Evolutionary conservation across 2,797 vertebrate genomes (phyloP).

Genomic region (Heliangelus exortis): DNA sequence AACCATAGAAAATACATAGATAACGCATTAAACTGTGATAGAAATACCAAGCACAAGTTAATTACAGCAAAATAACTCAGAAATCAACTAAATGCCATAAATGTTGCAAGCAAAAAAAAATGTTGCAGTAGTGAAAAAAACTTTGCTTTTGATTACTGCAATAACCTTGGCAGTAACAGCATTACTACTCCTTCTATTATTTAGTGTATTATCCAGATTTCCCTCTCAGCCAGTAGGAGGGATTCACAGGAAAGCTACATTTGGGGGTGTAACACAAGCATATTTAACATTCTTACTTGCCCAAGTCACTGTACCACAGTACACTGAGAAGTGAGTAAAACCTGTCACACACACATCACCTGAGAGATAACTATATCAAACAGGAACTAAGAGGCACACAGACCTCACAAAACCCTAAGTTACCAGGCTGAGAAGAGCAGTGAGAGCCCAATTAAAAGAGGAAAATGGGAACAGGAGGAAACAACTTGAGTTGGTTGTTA

Average conservation of each 20-base stretch:
- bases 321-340: background rate
- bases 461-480: background rate
- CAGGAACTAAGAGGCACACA: background rate
- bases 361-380: background rate
- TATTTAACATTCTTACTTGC: background rate
- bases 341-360: background rate
- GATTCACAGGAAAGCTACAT: background rate
- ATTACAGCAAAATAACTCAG: background rate
- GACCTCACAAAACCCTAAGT: background rate
- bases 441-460: background rate
- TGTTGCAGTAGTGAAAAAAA: background rate
- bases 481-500: background rate
- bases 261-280: background rate
- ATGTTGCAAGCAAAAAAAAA: background rate
- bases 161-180: background rate
- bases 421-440: background rate
- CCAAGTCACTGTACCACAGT: background rate
- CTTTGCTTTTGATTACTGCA: background rate
- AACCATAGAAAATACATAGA: background rate
- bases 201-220: background rate
- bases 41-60: background rate
- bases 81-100: background rate
- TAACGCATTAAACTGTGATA: background rate
- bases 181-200: background rate
- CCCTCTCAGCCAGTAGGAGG: background rate